phyloP scores from a whole-genome alignment of 2,113 vertebrate species.

The Struthio camelus region DNA sequence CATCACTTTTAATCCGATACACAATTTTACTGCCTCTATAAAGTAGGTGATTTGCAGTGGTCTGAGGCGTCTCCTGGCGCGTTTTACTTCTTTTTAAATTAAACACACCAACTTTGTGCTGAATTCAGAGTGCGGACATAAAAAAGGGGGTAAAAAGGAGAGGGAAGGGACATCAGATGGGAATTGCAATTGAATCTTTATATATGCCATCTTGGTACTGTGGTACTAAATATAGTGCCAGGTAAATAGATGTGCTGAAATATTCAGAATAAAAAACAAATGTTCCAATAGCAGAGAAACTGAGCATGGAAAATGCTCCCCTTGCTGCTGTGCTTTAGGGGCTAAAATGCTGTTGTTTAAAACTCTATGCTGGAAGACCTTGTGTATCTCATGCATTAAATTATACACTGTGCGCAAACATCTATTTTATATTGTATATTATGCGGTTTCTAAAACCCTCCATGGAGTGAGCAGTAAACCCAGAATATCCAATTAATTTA shows the following conservation, averaged over 20 bases:
- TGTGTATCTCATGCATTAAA: slow-evolving; percentile 63
- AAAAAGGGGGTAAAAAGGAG: slow-evolving; percentile 85
- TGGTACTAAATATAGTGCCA: slow-evolving; percentile 84
- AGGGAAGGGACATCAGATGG: slow-evolving; percentile 87
- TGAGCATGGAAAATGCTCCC: slow-evolving; percentile 67
- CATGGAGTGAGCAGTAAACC: not conserved
- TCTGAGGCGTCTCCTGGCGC: slow-evolving; percentile 82
- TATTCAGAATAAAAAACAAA: slow-evolving; percentile 88
- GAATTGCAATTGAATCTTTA: slow-evolving; percentile 87
- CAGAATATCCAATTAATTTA: slow-evolving; percentile 58
- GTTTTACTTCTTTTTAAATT: slow-evolving; percentile 89
- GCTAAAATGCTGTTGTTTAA: slow-evolving; percentile 75
- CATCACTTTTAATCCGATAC: slow-evolving; percentile 88
- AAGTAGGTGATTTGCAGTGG: slow-evolving; percentile 86
- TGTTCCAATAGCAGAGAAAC: slow-evolving; percentile 77
- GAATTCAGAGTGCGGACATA: slow-evolving; percentile 85
- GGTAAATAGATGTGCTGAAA: slow-evolving; percentile 85
- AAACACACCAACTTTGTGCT: slow-evolving; percentile 87
- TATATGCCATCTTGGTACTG: slow-evolving; percentile 84
- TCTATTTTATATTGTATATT: slow-evolving; percentile 24
- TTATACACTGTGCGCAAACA: slow-evolving; percentile 52
- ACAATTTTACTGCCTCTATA: slow-evolving; percentile 88
- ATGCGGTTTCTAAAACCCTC: not conserved
- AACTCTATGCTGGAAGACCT: slow-evolving; percentile 62
- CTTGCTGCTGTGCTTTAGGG: slow-evolving; percentile 9